These are phyloP conservation scores for Cottus gobio DNA, from an alignment of 2,113 vertebrate species.

Conservation along the genomic window DNA sequence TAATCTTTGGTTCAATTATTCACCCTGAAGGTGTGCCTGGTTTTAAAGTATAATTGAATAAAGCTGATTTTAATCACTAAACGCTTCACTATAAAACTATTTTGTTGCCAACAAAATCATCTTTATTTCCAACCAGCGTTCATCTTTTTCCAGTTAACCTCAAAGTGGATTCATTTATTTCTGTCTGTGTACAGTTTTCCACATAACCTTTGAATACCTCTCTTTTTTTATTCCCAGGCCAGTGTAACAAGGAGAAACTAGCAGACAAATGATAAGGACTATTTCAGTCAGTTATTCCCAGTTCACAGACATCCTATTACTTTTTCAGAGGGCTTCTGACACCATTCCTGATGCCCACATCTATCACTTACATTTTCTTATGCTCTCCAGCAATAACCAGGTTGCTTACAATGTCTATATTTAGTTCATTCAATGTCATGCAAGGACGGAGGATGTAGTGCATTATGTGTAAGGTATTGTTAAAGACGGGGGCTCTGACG, in stretches of 20 bases:
- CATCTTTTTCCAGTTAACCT: conserved; percentile 15
- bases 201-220: conserved; percentile 47
- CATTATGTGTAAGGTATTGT: conserved; percentile 39
- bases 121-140: conserved; percentile 3
- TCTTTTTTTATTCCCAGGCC: conserved; percentile 32
- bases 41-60: conserved; percentile 29
- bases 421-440: conserved; percentile 72
- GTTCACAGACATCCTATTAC: conserved; percentile 67
- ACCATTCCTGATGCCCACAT: conserved; percentile 67
- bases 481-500: conserved; percentile 15
- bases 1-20: conserved; percentile 28
- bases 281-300: conserved; percentile 75
- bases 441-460: conserved; percentile 61
- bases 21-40: conserved; percentile 7
- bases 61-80: conserved; percentile 43
- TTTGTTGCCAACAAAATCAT: conserved; percentile 24
- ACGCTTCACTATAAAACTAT: conserved; percentile 8
- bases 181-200: conserved; percentile 27
- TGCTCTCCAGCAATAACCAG: conserved; percentile 63
- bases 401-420: conserved; percentile 68
- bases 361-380: conserved; percentile 67
- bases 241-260: conserved; percentile 60
- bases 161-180: conserved; percentile 21
- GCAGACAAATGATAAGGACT: conserved; percentile 67
- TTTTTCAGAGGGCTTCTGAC: conserved; percentile 74